A percentile compares a stretch with the other conserved stretches of the same genome.
Evolutionary conservation across 2,888 invertebrate genomes (phyloP).

Genomic region (Halictus ligatus): DNA sequence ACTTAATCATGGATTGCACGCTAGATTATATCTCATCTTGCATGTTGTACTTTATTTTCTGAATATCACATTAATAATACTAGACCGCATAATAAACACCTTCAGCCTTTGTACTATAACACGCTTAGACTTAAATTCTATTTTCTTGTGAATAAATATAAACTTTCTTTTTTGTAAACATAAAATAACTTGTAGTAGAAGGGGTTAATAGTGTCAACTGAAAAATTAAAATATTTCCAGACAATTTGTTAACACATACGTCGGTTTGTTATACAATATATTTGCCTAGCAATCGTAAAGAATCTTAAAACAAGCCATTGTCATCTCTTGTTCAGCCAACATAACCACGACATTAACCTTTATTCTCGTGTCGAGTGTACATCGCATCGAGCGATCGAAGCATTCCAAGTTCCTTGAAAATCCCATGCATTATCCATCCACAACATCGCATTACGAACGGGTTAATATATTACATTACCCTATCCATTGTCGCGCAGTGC

Average conservation of each 20-base stretch:
- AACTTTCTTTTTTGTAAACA: no score
- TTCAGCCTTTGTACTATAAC: no score
- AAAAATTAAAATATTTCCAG: no score
- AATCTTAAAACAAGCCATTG: background rate
- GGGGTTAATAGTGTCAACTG: no score
- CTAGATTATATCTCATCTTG: background rate
- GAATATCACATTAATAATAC: background rate
- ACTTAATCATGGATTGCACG: background rate
- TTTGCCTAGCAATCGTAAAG: background rate
- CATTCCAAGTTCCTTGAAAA: background rate
- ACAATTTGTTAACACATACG: no score
- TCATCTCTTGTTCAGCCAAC: background rate
- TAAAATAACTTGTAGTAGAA: no score
- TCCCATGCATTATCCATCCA: slow-evolving; percentile 27
- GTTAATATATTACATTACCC: background rate
- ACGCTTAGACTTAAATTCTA: no score
- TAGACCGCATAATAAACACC: background rate
- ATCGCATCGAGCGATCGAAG: background rate
- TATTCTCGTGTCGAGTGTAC: background rate
- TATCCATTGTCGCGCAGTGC: slow-evolving; percentile 7
- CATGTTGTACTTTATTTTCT: background rate
- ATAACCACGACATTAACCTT: background rate
- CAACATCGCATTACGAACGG: background rate
- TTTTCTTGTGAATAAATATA: no score
- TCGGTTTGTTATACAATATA: background rate